Percentiles rank a stretch among this genome's conserved stretches.
These are phyloP conservation scores for Tenebrosternarchus preto DNA, from an alignment of 2,113 vertebrate species.

Conservation along the genomic window DNA sequence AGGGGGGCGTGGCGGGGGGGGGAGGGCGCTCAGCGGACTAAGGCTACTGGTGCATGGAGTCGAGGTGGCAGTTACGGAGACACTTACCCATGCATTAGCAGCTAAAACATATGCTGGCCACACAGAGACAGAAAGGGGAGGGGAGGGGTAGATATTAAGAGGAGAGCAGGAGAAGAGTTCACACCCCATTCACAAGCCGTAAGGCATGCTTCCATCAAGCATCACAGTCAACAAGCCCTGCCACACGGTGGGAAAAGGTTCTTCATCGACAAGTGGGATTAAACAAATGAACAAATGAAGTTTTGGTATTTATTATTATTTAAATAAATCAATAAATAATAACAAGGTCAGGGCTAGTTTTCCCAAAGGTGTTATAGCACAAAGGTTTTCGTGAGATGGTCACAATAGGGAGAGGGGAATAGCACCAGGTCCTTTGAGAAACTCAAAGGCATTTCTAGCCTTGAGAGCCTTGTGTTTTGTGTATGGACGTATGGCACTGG, in stretches of 20 bases:
- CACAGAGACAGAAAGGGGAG: conserved; percentile 51
- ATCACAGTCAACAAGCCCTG: conserved; percentile 34
- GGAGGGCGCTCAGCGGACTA: background rate
- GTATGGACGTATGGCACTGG: background rate
- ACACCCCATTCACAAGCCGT: conserved; percentile 36
- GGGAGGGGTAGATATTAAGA: conserved; percentile 54
- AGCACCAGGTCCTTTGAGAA: too few relatives aligned
- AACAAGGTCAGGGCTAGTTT: background rate
- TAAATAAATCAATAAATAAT: background rate
- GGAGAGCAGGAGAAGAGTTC: conserved; percentile 35
- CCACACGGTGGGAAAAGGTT: background rate
- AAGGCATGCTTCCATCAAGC: conserved; percentile 18
- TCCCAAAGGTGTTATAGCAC: background rate
- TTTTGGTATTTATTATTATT: background rate
- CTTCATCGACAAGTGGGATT: background rate
- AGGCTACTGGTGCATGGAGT: conserved; percentile 43
- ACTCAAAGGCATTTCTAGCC: background rate
- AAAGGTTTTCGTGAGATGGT: too few relatives aligned
- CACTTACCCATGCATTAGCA: conserved; percentile 72
- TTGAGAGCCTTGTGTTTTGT: background rate
- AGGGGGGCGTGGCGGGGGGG: too few relatives aligned
- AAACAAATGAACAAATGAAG: background rate
- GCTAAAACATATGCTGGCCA: conserved; percentile 60
- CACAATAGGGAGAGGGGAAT: too few relatives aligned
- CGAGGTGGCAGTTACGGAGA: conserved; percentile 34